Evolutionary conservation across 2,113 vertebrate species (phyloP).

Genomic region (Daubentonia madagascariensis): DNA sequence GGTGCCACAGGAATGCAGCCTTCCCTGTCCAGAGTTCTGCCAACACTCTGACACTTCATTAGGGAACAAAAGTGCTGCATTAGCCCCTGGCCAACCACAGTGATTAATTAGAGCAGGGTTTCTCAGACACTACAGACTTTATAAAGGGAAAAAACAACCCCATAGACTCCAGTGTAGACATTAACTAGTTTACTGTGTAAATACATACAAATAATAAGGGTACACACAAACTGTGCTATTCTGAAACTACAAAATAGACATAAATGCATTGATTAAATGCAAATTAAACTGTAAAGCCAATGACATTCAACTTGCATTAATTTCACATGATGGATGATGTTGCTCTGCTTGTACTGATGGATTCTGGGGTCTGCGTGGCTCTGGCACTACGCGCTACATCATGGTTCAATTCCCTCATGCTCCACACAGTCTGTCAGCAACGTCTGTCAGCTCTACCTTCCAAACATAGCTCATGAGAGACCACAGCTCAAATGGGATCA

Average conservation of each 20-base stretch:
- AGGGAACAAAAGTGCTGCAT: not conserved
- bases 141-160: not conserved
- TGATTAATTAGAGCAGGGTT: not conserved
- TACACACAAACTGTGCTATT: not conserved
- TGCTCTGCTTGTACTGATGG: not conserved
- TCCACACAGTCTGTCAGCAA: not conserved
- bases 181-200: not conserved
- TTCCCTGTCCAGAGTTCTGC: not conserved
- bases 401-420: not conserved
- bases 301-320: not conserved
- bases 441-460: not conserved
- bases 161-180: not conserved
- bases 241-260: not conserved
- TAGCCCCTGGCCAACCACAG: too few relatives aligned
- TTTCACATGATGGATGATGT: too few relatives aligned
- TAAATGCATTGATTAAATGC: not conserved
- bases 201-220: not conserved
- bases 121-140: not conserved
- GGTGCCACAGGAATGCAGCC: not conserved
- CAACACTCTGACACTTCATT: not conserved
- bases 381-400: not conserved
- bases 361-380: not conserved
- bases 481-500: too few relatives aligned
- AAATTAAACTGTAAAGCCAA: not conserved
- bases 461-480: not conserved